Evolutionary conservation across 1,140 invertebrate genomes (phyloP).

Genomic region (Achroia grisella): DNA sequence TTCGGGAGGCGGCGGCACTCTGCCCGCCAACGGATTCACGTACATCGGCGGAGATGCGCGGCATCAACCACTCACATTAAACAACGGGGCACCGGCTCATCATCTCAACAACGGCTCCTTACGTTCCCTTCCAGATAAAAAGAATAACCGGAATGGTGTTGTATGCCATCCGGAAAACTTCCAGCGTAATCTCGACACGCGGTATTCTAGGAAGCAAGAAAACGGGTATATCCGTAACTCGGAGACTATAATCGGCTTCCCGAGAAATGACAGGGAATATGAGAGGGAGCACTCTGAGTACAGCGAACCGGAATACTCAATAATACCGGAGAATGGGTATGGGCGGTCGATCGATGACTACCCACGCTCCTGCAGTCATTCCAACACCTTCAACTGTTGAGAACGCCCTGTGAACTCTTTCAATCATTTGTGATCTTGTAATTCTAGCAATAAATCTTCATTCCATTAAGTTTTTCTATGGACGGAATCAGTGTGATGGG

Average conservation of each 20-base stretch:
- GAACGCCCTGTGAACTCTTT: constrained; percentile 36
- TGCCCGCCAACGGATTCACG: constrained; percentile 83
- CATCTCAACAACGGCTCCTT: constrained; percentile 69
- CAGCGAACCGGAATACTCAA: constrained; percentile 68
- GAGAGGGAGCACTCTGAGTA: constrained; percentile 38
- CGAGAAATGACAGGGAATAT: constrained; percentile 40
- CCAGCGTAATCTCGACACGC: constrained; percentile 63
- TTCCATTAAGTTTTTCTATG: constrained; percentile 69
- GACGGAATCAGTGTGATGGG: constrained; percentile 42
- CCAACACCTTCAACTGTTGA: constrained; percentile 73
- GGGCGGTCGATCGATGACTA: constrained; percentile 42
- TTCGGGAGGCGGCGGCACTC: constrained; percentile 77
- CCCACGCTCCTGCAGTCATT: constrained; percentile 60
- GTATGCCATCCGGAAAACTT: constrained; percentile 66
- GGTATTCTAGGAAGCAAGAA: constrained; percentile 67
- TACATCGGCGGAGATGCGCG: constrained; percentile 79
- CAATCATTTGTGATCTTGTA: constrained; percentile 69
- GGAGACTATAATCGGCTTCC: constrained; percentile 59
- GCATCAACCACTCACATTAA: constrained; percentile 64
- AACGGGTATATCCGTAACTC: constrained; percentile 64
- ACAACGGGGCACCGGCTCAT: constrained; percentile 67
- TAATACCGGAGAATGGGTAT: constrained; percentile 62
- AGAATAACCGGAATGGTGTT: constrained; percentile 61
- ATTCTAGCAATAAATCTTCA: constrained; percentile 74
- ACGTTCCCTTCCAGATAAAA: constrained; percentile 59